Base-by-base conservation (phyloP, 2,888 invertebrate species). In the Cremastinae sp. region DNA sequence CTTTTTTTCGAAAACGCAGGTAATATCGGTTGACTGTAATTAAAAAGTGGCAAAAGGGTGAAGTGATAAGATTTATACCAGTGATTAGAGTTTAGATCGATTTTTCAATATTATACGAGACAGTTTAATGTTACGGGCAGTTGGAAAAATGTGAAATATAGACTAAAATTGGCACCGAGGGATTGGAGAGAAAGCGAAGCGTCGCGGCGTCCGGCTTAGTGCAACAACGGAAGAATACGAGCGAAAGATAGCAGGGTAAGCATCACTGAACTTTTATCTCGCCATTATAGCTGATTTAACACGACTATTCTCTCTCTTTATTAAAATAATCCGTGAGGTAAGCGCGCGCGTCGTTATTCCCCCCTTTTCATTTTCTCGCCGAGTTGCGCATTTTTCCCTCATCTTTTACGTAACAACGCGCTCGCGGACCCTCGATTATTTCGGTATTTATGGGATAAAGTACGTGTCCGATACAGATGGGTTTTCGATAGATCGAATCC, bases 391-490 rank as follows among this genome's bases (percentile, higher is more conserved):
- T 53, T 49, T 71, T 36, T 65, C 74, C 75, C 65, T 14, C 38
- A 65, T 61, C 69, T 65, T 73, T 62, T n/a, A n/a, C n/a, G n/a
- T n/a, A n/a, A 74, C 58, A 80, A 79, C 73, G 28, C 73, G n/a
- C 62, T 51, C 51, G 53, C 16, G 58, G 59, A 68, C 78, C 80
- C 79, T 69, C 71, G 81, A 86, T 88, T 88, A 89, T 89, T 89
- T 89, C 78, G 77, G 86, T 84, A 88, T 87, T 89, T 88, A 89
- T 83, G 71, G 89, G 88, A 89, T 89, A 86, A 88, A 87, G 47
- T 66, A 54, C 79, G 79, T 79, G 82, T 83, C 79, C 82, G 81
- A 80, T 82, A 75, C 69, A 83, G 85, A 87, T 87, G 80, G 84
- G 82, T 86, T 85, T 86, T 82, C 84, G 87, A 88, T 88, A 85